Evolutionary conservation across 37 sponge, comb jelly and placozoan species (phyloP).

Genomic region (Hexactinellida sp.): DNA sequence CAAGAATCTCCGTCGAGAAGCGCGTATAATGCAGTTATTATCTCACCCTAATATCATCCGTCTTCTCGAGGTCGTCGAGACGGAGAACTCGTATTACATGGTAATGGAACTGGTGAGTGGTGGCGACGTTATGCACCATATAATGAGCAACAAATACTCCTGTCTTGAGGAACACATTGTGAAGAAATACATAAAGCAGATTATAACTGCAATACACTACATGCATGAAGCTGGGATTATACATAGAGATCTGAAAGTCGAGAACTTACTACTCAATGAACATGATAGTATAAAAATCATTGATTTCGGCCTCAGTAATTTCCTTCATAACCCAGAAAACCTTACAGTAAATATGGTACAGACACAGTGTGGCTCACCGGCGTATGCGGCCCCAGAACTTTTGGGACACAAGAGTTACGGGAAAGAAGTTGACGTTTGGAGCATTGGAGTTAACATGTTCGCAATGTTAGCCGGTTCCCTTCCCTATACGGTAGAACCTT

Average conservation of each 20-base stretch:
- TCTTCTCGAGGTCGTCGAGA: constrained; percentile 85
- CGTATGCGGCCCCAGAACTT: constrained; percentile 97
- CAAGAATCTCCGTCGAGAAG: constrained; percentile 79
- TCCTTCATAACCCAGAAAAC: constrained; percentile 38
- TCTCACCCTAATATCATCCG: constrained; percentile 79
- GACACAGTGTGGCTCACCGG: constrained; percentile 98
- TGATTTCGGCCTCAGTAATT: constrained; percentile 47
- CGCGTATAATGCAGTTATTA: constrained; percentile 62
- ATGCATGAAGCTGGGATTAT: constrained; percentile 73
- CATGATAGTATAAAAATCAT: constrained; percentile 72
- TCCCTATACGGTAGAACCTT: constrained; percentile 87
- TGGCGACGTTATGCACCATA: constrained; percentile 89
- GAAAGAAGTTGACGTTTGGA: constrained; percentile 94
- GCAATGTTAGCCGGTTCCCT: constrained; percentile 95
- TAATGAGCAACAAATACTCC: constrained; percentile 41
- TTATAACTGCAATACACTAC: constrained; percentile 90
- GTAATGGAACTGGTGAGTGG: constrained; percentile 77
- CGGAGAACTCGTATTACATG: constrained; percentile 90
- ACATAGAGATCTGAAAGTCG: constrained; percentile 94
- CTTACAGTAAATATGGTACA: constrained; percentile 33
- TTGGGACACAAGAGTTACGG: constrained; percentile 84
- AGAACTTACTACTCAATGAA: constrained; percentile 77
- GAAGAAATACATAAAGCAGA: constrained; percentile 79
- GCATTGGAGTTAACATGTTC: constrained; percentile 98
- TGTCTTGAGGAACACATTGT: constrained; percentile 57